phyloP scores from a whole-genome alignment of 2,113 vertebrate genomes.

The Pangasianodon hypophthalmus region DNA sequence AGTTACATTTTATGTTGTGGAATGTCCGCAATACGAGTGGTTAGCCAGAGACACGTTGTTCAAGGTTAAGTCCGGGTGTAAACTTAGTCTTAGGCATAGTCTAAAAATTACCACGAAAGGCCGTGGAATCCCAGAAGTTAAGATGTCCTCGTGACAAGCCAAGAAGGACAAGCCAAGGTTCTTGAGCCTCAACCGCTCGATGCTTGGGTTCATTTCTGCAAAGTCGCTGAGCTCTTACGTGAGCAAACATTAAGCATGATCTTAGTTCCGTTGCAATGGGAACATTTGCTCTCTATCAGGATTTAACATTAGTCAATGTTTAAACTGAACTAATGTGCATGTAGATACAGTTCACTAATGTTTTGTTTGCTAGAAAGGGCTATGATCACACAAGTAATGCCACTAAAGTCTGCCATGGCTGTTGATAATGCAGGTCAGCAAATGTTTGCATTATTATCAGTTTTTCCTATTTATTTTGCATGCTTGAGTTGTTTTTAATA shows the following conservation, averaged over 20 bases:
- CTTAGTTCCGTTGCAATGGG: neutral
- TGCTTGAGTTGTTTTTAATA: neutral
- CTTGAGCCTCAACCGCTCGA: neutral
- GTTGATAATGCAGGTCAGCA: conserved; percentile 12
- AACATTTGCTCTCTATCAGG: conserved; percentile 19
- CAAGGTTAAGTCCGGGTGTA: neutral
- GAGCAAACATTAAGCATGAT: neutral
- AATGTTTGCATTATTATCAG: conserved; percentile 27
- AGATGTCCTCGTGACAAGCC: neutral
- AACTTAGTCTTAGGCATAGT: neutral
- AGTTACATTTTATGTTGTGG: neutral
- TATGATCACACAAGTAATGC: conserved; percentile 27
- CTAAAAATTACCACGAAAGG: neutral
- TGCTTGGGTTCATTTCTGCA: neutral
- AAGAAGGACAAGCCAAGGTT: neutral
- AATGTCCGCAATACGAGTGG: too few species aligned
- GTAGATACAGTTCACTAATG: conserved; percentile 45
- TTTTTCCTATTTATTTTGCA: conserved; percentile 22
- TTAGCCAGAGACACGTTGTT: neutral
- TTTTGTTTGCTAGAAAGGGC: conserved; percentile 23
- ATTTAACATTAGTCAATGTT: conserved; percentile 26
- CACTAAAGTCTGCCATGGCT: neutral
- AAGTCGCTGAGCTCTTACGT: neutral
- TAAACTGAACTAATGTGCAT: conserved; percentile 47
- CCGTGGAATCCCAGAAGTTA: neutral